Evolutionary conservation across 2,113 vertebrate genomes (phyloP).

Genomic region (Bos indicus): DNA sequence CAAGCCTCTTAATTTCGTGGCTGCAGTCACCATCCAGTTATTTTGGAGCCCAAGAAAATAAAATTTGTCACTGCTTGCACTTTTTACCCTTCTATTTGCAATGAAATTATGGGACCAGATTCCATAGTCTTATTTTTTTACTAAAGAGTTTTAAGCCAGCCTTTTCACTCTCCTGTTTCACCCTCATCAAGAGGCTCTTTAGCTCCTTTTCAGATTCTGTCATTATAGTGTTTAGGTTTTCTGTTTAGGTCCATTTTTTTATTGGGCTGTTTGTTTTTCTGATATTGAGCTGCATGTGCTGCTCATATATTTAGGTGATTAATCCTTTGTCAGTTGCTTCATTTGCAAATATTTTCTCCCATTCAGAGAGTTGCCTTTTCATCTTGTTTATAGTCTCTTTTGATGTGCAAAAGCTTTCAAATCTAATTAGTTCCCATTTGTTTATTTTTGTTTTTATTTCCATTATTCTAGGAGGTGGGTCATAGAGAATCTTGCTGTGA

Average conservation of each 20-base stretch:
- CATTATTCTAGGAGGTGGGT: not conserved
- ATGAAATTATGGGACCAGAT: not conserved
- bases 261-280: not conserved
- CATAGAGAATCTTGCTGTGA: not conserved
- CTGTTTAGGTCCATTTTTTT: not conserved
- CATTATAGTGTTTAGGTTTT: not conserved
- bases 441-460: not conserved
- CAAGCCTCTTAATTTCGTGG: not conserved
- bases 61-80: not conserved
- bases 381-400: not conserved
- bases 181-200: not conserved
- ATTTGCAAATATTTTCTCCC: not conserved
- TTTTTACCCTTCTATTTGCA: not conserved
- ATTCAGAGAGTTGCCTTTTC: not conserved
- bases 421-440: not conserved
- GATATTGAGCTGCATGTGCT: not conserved
- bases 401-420: not conserved
- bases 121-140: not conserved
- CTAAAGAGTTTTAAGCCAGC: not conserved
- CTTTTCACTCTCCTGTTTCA: not conserved
- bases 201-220: not conserved
- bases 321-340: not conserved
- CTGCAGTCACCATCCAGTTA: not conserved
- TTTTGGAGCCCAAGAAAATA: not conserved
- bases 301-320: not conserved